These are phyloP conservation scores for Procambarus clarkii DNA, from an alignment of 1,140 invertebrate species.

Conservation along the genomic window DNA sequence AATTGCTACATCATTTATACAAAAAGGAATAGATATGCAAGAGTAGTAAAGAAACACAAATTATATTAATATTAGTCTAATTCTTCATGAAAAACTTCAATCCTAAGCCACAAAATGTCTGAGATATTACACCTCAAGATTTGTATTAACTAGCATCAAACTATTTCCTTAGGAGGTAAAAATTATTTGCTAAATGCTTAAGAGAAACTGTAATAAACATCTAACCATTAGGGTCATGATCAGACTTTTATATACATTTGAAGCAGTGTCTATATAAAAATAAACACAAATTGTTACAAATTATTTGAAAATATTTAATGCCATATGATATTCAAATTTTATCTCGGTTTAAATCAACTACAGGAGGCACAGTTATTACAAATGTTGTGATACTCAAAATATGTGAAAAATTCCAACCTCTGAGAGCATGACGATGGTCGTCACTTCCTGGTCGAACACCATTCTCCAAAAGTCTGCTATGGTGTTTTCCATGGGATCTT, in stretches of 20 bases:
- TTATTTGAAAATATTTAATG: too few relatives aligned
- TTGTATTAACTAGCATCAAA: background rate
- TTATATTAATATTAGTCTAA: background rate
- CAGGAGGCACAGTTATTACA: too few relatives aligned
- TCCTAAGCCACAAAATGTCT: background rate
- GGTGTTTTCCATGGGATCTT: conserved; percentile 93
- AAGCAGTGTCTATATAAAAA: background rate
- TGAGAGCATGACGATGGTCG: conserved; percentile 95
- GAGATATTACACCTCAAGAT: background rate
- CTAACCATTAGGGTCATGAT: background rate
- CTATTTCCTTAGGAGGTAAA: background rate
- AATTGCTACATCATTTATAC: background rate
- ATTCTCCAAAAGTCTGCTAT: conserved; percentile 97
- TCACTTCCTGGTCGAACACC: conserved; percentile 94
- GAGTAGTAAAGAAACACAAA: background rate
- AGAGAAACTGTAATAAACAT: background rate
- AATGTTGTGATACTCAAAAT: background rate
- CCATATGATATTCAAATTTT: too few relatives aligned
- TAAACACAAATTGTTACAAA: too few relatives aligned
- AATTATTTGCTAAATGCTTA: background rate
- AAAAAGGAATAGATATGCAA: background rate
- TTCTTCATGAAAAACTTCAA: background rate
- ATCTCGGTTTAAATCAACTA: too few relatives aligned
- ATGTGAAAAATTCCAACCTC: conserved; percentile 80
- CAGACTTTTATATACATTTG: background rate